Conservation (phyloP, 2,888 invertebrate genomes). For the Leucania comma region DNA sequence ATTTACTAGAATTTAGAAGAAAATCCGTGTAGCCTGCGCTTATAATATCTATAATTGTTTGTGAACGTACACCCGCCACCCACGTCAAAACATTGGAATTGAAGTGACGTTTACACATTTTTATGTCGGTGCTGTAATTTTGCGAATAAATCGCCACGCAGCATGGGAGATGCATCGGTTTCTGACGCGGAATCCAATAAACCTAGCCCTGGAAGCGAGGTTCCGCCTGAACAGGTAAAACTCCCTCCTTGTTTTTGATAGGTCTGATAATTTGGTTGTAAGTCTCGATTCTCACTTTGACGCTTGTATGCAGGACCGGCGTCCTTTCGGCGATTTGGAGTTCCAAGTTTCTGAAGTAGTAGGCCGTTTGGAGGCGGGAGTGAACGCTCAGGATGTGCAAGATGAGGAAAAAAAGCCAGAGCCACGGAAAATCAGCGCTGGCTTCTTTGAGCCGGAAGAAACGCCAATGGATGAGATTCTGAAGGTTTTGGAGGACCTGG, state of each 20-base stretch:
- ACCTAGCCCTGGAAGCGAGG: conserved; percentile 76
- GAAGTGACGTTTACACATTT: conserved; percentile 89
- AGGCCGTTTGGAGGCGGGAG: conserved; percentile 93
- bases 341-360: conserved; percentile 94
- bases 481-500: conserved; percentile 90
- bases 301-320: conserved; percentile 89
- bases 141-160: conserved; percentile 86
- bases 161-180: conserved; percentile 86
- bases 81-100: conserved; percentile 85
- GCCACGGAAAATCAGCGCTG: conserved; percentile 87
- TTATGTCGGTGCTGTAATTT: conserved; percentile 83
- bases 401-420: conserved; percentile 84
- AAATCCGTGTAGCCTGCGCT: conserved; percentile 9
- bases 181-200: conserved; percentile 81
- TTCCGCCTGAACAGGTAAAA: conserved; percentile 79
- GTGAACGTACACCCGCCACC: conserved; percentile 50
- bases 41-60: conserved; percentile 37
- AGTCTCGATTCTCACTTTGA: conserved; percentile 63
- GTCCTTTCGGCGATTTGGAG: conserved; percentile 92
- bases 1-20: not conserved
- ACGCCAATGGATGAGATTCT: conserved; percentile 92
- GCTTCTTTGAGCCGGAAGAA: conserved; percentile 90
- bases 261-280: conserved; percentile 34
- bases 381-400: conserved; percentile 83
- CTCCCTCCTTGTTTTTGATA: conserved; percentile 17